Conservation (phyloP, 1,140 invertebrate species). For the Drosophila elegans region DNA sequence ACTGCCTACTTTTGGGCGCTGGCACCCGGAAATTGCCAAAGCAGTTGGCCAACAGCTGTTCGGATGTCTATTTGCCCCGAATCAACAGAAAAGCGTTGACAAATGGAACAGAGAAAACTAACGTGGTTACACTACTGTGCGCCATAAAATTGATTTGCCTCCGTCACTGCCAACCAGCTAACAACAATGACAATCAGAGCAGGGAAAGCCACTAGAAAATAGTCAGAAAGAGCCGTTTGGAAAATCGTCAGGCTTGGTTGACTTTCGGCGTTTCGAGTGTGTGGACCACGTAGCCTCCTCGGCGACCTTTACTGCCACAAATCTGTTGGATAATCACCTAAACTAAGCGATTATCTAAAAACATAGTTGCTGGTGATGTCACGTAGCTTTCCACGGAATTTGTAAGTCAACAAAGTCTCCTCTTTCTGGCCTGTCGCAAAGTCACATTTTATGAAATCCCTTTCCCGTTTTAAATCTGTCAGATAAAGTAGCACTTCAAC, state of each 20-base stretch:
- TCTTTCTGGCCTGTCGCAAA: slow-evolving; percentile 15
- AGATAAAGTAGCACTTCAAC: slow-evolving; percentile 32
- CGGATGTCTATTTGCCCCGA: slow-evolving; percentile 46
- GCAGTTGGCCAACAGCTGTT: slow-evolving; percentile 37
- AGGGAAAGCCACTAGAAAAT: slow-evolving; percentile 30
- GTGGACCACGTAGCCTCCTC: slow-evolving; percentile 1
- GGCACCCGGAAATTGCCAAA: slow-evolving; percentile 37
- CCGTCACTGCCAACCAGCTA: background rate
- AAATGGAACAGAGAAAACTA: slow-evolving; percentile 30
- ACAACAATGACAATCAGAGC: slow-evolving; percentile 67
- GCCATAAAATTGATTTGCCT: slow-evolving; percentile 65
- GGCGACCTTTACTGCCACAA: slow-evolving; percentile 36
- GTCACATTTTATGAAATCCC: slow-evolving; percentile 24
- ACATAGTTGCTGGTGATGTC: slow-evolving; percentile 39
- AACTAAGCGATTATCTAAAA: slow-evolving; percentile 32
- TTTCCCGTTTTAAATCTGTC: slow-evolving; percentile 39
- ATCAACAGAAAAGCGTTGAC: slow-evolving; percentile 46
- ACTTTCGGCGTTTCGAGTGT: slow-evolving; percentile 8
- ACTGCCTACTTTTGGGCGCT: slow-evolving; percentile 44
- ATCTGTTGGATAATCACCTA: slow-evolving; percentile 44
- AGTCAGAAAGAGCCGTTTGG: background rate
- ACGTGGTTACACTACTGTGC: slow-evolving; percentile 62
- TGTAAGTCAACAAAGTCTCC: slow-evolving; percentile 16
- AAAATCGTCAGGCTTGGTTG: slow-evolving; percentile 60
- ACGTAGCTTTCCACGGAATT: slow-evolving; percentile 38